Evolutionary conservation across 2,113 vertebrate genomes (phyloP), one percentile per base, ranked within the genome.

Genomic region (Ellobius talpinus): DNA sequence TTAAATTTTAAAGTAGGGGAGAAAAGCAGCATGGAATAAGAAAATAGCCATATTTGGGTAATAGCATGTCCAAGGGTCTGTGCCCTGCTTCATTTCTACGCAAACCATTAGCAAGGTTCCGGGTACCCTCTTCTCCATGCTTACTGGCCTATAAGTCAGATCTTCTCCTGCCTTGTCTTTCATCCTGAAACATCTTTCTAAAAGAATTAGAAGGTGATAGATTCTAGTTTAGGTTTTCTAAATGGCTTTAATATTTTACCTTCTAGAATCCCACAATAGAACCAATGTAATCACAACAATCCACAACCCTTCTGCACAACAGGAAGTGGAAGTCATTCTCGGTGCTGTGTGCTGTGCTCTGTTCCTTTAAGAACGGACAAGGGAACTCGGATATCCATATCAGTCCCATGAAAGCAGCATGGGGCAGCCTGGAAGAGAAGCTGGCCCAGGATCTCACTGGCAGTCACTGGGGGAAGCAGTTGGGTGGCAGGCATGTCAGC

Each of bases 141-240:
- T 96, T 79, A 33, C 76, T 36, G 50, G 39, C 78, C 87, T 86
- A 1, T 47, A 63, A 73, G 93, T n/a, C 55, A 58, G 36, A 68
- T 42, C n/a, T 33, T 68, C 58, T 31, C 29, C 52, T 79, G 5
- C 7, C 61, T 23, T 77, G 16, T 58, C 87, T 72, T 90, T 76
- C 47, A 89, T 85, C 36, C 65, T 17, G 24, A 94, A 74, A 93
- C 96, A 61, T 21, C 63, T 68, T 79, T 94, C 90, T 85, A 36
- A 79, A 93, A 86, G 63, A 45, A 13, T 58, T 73, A 61, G 36
- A 5, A 39, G 78, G 14, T 36, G 55, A 61, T 66, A 7, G 17
- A 61, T 55, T 79, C 76, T 87, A 55, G 66, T 39, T 73, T 24
- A 74, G 47, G 0, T 63, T 91, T 13, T 77, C 76, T 50, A 50